phyloP scores from a whole-genome alignment of 2,797 vertebrate genomes.

The Sebastes vulpes region DNA sequence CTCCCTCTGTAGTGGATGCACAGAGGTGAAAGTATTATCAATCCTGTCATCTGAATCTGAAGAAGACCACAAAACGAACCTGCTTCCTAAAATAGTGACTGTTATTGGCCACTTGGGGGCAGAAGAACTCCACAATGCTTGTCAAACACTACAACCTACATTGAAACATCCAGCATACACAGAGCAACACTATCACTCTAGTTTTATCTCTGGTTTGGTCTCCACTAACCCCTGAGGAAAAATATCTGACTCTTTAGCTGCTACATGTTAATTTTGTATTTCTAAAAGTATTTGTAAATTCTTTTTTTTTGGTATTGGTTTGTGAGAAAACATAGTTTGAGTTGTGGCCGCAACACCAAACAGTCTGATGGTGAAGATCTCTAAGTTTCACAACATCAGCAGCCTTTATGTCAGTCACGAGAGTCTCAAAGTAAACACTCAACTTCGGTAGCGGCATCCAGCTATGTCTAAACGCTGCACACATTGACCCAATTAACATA shows the following conservation, averaged over 20 bases:
- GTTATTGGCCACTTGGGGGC: neutral
- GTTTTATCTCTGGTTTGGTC: no score
- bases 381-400: neutral
- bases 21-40: no score
- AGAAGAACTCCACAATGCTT: neutral
- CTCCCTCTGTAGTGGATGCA: no score
- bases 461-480: slow-evolving; percentile 23
- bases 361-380: neutral
- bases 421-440: slow-evolving; percentile 33
- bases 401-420: neutral
- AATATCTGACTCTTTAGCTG: neutral
- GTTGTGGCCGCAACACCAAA: neutral
- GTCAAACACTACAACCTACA: neutral
- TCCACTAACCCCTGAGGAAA: no score
- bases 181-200: neutral
- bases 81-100: neutral
- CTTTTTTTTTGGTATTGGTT: neutral
- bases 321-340: neutral
- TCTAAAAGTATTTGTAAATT: neutral
- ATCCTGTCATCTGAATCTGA: no score
- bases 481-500: slow-evolving; percentile 69
- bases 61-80: no score
- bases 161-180: neutral
- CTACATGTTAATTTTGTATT: neutral
- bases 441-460: slow-evolving; percentile 14